Percentiles rank a stretch among this genome's conserved stretches.
These are phyloP conservation scores for Podiceps cristatus DNA, from an alignment of 2,113 vertebrate genomes.

Conservation along the genomic window DNA sequence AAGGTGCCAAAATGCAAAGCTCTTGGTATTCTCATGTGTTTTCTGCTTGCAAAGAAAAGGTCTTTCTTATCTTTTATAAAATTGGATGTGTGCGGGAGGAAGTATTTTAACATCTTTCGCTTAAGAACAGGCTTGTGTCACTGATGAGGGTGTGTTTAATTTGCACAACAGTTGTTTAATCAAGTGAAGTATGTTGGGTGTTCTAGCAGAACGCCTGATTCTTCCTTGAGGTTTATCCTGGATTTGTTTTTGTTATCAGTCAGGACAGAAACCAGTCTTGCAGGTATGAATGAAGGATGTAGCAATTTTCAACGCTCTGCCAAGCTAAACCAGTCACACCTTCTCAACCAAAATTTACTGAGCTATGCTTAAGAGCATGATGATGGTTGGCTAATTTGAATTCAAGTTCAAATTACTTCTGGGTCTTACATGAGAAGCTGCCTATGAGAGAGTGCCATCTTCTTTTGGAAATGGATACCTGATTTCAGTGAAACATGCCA, in stretches of 20 bases:
- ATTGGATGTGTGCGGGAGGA: not conserved
- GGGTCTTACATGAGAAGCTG: not conserved
- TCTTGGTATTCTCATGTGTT: not conserved
- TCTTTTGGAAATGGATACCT: not conserved
- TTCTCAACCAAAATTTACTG: not conserved
- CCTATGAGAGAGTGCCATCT: not conserved
- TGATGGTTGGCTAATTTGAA: constrained; percentile 56
- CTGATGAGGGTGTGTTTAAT: constrained; percentile 43
- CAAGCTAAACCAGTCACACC: constrained; percentile 34
- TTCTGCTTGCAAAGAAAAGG: not conserved
- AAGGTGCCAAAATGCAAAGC: not conserved
- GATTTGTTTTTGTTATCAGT: constrained; percentile 24
- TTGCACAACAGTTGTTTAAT: constrained; percentile 51
- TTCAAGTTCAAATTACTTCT: not conserved
- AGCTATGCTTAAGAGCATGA: not conserved
- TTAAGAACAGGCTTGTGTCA: constrained; percentile 38
- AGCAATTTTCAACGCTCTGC: not conserved
- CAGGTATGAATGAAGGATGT: constrained; percentile 40
- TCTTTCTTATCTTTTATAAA: not conserved
- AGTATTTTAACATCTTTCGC: constrained; percentile 15
- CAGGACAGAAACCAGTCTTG: constrained; percentile 58
- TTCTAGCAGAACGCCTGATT: not conserved
- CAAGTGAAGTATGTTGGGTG: not conserved
- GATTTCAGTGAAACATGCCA: not conserved
- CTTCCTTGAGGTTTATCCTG: constrained; percentile 55